Base-by-base conservation (phyloP, 2,888 invertebrate species). In the Eudemis profundana region DNA sequence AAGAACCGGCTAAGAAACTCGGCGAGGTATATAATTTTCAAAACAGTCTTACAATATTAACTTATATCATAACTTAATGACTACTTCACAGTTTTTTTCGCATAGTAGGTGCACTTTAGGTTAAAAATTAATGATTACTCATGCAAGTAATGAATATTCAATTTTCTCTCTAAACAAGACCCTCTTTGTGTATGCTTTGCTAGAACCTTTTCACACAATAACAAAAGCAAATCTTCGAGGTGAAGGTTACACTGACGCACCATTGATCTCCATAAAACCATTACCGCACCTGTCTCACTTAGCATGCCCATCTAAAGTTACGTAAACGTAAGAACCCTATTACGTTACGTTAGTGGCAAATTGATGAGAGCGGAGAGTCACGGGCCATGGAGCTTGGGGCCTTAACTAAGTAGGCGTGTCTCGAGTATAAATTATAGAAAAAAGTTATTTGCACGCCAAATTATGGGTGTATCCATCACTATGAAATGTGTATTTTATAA, bases 331-430 rank as follows among this genome's bases (percentile, higher is more conserved):
- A 64, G 38, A 51, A 17, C 36, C 51, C 53, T 65, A 44, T 65
- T 65, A 60, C 53, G 51, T 46, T 46, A 65, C 7, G 12, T 63
- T 27, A n/a, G 64, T 59, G 53, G 36, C 51, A 53, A 65, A 65
- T 65, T 47, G 65, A 65, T 60, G 65, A 59, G 50, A 57, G 49
- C 50, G 33, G 27, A 14, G 17, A 29, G 59, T 65, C 36, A 38
- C 53, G 65, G 59, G 23, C 23, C 17, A 15, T 14, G 14, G 53
- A n/a, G 50, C 19, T 44, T 50, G 50, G 38, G 19, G 38, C 51
- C 50, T 36, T 46, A 23, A 8, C 51, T 51, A 51, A 38, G 21
- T 46, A 46, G 51, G 29, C 51, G 17, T 57, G 27, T 14, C 38
- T 46, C 4, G 36, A 27, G 19, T 53, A 15, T 47, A 27, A 27